Conservation (phyloP, 2,888 invertebrate species). For the Torymus aiolomorphi region DNA sequence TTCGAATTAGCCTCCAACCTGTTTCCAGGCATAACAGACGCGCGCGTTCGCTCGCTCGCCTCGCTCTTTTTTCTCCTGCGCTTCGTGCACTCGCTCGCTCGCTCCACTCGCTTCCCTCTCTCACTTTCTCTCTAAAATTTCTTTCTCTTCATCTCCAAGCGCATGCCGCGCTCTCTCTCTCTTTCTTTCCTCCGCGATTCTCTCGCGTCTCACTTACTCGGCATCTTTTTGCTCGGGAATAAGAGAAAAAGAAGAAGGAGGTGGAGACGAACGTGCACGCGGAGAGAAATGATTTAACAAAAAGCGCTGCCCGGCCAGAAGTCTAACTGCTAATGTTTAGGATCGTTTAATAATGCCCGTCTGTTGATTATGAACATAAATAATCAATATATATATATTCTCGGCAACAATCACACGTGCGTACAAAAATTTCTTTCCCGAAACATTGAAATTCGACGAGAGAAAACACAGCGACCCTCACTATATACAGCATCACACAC, state of each 20-base stretch:
- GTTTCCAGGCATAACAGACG: conserved; percentile 48
- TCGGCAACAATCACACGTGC: no score
- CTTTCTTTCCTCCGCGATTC: conserved; percentile 38
- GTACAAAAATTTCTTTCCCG: no score
- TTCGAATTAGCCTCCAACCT: conserved; percentile 66
- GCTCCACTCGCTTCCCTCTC: conserved; percentile 15
- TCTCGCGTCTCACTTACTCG: conserved; percentile 47
- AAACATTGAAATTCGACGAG: no score
- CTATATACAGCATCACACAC: no score
- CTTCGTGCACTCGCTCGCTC: conserved; percentile 5
- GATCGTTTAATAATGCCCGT: no score
- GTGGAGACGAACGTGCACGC: background rate
- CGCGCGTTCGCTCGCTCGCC: conserved; percentile 23
- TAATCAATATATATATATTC: no score
- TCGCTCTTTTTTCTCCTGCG: background rate
- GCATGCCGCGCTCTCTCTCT: conserved; percentile 15
- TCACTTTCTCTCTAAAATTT: conserved; percentile 43
- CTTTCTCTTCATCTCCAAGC: conserved; percentile 15
- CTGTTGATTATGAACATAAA: no score
- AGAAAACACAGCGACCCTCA: no score
- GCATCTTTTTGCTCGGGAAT: conserved; percentile 22
- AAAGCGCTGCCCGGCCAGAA: background rate
- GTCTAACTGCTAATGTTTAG: no score
- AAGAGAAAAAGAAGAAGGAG: background rate
- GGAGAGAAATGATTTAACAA: conserved; percentile 7